Evolutionary conservation across 2,113 vertebrate genomes (phyloP), one percentile per base, ranked within the genome.

Genomic region (Perognathus longimembris): DNA sequence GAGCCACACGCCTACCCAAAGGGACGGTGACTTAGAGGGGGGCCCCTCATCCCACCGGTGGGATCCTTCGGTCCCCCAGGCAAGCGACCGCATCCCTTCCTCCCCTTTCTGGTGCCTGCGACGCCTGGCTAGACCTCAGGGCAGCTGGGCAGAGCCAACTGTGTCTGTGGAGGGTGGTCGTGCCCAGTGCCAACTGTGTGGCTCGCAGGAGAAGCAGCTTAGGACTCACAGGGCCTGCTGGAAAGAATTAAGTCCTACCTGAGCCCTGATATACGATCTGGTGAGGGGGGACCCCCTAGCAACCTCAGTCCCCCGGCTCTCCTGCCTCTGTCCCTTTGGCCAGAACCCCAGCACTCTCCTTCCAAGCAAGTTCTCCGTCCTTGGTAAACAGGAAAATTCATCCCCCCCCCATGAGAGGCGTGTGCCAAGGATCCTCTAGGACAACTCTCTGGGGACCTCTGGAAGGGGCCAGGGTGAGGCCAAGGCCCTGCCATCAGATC

Each of bases 211-310:
- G 80, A 86, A 70, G 83, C 14, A 0, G 70, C 57, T 63, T 20
- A 54, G 50, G 50, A 18, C 50, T 77, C 70, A 66, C 66, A 40
- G 67, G 21, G 71, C 21, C 57, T 80, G 20, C 24, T 76, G 28
- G 80, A 75, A 83, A n/a, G n/a, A n/a, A 75, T 64, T 8, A 61
- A 11, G 54, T 28, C 24, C 30, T 12, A 22, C 74, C 45, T 8
- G 57, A 26, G 50, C 14, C 28, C 14, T 1, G 0, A 87, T 80
- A 84, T 0, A 4, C 79, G 75, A 76, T 2, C 11, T 20, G 5
- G 17, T 0, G 4, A 1, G 45, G 26, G n/a, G 0, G 0, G 67
- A 32, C 5, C 1, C 75, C 5, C 28, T n/a, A n/a, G 87, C 80
- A 57, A 57, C 50, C 64, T 30, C 36, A 20, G 66, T 59, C 59